Conservation (phyloP, 2,113 vertebrate genomes). For the Grantiella picta region DNA sequence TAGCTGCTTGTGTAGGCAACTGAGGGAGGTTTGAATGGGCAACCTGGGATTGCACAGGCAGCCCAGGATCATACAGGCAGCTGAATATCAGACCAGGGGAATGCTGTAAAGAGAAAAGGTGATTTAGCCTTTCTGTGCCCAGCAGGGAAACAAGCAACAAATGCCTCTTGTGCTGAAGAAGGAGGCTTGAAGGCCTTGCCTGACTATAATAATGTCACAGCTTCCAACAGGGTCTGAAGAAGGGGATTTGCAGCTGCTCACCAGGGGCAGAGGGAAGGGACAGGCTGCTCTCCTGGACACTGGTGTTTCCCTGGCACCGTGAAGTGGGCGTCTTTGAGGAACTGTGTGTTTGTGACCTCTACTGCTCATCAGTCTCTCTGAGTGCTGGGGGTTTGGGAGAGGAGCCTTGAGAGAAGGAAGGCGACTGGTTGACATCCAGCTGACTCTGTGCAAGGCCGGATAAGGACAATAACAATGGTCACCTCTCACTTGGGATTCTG, state of each 20-base stretch:
- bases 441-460: background rate
- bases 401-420: background rate
- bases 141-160: background rate
- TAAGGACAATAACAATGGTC: rapidly evolving
- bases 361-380: background rate
- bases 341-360: background rate
- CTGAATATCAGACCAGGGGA: background rate
- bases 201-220: background rate
- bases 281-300: rapidly evolving
- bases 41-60: background rate
- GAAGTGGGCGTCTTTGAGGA: background rate
- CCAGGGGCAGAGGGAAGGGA: rapidly evolving
- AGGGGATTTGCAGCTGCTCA: background rate
- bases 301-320: background rate
- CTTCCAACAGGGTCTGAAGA: background rate
- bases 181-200: background rate
- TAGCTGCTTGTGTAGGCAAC: background rate
- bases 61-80: background rate
- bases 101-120: background rate
- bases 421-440: rapidly evolving
- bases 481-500: rapidly evolving
- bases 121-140: background rate
- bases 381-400: background rate
- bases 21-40: background rate
- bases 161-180: background rate